A percentile compares a stretch with the other conserved stretches of the same genome.
Evolutionary conservation across 1,140 invertebrate genomes (phyloP).

Genomic region (Acromyrmex heyeri): DNA sequence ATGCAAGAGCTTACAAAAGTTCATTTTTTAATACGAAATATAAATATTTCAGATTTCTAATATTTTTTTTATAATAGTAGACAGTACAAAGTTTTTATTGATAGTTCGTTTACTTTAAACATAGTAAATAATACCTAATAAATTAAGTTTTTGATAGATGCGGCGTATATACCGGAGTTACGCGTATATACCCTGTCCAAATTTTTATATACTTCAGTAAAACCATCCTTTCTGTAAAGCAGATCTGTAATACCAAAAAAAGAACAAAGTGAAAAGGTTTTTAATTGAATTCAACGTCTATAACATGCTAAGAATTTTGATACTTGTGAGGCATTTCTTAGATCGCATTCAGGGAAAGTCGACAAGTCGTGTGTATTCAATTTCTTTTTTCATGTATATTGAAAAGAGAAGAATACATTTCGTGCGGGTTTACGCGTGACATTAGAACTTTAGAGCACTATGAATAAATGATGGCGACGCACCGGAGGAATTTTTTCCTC

Average conservation of each 20-base stretch:
- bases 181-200: too few species aligned
- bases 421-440: background rate
- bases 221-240: too few species aligned
- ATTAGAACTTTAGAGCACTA: background rate
- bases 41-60: too few species aligned
- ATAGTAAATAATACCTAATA: too few species aligned
- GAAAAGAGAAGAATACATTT: background rate
- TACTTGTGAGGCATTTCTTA: background rate
- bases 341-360: background rate
- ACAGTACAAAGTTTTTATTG: too few species aligned
- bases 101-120: too few species aligned
- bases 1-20: too few species aligned
- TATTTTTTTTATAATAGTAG: too few species aligned
- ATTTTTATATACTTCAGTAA: too few species aligned
- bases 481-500: slow-evolving; percentile 5
- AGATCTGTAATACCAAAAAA: background rate
- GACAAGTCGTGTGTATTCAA: background rate
- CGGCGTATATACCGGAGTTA: too few species aligned
- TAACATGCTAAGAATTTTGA: background rate
- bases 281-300: background rate
- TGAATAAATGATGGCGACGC: slow-evolving; percentile 38
- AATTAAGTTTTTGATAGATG: too few species aligned
- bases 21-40: too few species aligned
- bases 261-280: background rate
- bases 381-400: background rate